These are phyloP conservation scores for Anticlea derivata DNA, from an alignment of 2,888 invertebrate genomes.

Conservation along the genomic window DNA sequence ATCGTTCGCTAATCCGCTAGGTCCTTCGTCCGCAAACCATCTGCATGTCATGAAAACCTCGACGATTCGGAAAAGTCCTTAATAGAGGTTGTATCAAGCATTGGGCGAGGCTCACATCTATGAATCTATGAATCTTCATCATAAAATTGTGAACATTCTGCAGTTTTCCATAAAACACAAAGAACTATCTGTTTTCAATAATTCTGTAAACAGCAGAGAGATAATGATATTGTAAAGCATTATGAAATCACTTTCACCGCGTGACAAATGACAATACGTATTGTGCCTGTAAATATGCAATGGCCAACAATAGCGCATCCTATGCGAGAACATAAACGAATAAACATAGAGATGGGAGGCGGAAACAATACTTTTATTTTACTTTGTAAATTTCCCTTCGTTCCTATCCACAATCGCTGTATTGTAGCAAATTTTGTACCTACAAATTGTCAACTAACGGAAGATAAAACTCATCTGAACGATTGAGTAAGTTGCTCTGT, in stretches of 20 bases:
- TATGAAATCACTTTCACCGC: slow-evolving; percentile 31
- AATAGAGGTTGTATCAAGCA: not conserved
- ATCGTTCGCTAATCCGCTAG: too few species aligned
- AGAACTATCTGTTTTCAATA: slow-evolving; percentile 2
- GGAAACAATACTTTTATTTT: slow-evolving; percentile 4
- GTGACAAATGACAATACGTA: slow-evolving; percentile 28
- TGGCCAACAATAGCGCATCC: slow-evolving; percentile 20
- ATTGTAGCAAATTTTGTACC: too few species aligned
- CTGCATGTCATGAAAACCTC: not conserved
- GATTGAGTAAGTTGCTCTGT: too few species aligned
- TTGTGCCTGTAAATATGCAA: slow-evolving; percentile 20
- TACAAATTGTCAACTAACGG: too few species aligned
- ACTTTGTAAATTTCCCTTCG: not conserved
- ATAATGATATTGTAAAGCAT: slow-evolving; percentile 10
- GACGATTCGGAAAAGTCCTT: not conserved
- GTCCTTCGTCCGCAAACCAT: too few species aligned
- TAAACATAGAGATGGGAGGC: slow-evolving; percentile 27
- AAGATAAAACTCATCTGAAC: too few species aligned
- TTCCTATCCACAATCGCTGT: too few species aligned
- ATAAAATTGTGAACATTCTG: too few species aligned
- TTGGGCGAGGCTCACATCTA: too few species aligned
- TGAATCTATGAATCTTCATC: too few species aligned
- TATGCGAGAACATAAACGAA: slow-evolving; percentile 16
- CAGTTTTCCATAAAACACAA: not conserved
- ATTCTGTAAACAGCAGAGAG: not conserved